Base-by-base conservation (phyloP, 1,140 invertebrate species). In the Tetragonula clypearis region DNA sequence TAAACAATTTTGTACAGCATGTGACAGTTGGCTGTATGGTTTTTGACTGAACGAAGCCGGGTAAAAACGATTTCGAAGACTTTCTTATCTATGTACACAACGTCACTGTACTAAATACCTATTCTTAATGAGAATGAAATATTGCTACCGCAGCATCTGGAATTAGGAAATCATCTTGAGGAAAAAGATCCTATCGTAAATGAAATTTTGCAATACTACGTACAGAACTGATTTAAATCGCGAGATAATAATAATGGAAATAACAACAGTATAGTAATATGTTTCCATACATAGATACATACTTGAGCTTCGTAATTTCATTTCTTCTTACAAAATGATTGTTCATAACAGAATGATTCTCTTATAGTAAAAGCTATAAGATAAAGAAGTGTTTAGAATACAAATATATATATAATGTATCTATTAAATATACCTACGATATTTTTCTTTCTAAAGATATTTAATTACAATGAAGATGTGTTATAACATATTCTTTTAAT, bases 31-130 rank as follows among this genome's bases (percentile, higher is more conserved):
- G 58, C 49, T 74, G 72, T 86, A 82, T 76, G 58, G 65, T 84
- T 76, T 90, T 85, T 73, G 62, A 90, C 89, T 90, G 83, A 90
- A 79, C 55, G 65, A 21, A 49, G 56, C 26, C 60, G 69, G 76
- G 56, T 66, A 82, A 53, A 84, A 82, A 88, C 21, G 56, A 84
- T 86, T 90, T 90, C 66, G 58, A 79, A 79, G 68, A 53, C 75
- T 68, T 49, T 77, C 88, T 90, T 90, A 90, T 90, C 89, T 90
- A 76, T 69, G 62, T 76, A 86, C 69, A 83, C 68, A 78, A 82
- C 83, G 87, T 80, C 89, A 82, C 11, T 41, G 35, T 80, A 71
- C 73, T 90, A 88, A 88, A 58, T 72, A 87, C 62, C 55, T 23
- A 72, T 88, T 60, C 66, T 85, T 90, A 79, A 72, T 17, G 26